phyloP scores from a whole-genome alignment of 2,113 vertebrate genomes.

The Periophthalmus modestus region DNA sequence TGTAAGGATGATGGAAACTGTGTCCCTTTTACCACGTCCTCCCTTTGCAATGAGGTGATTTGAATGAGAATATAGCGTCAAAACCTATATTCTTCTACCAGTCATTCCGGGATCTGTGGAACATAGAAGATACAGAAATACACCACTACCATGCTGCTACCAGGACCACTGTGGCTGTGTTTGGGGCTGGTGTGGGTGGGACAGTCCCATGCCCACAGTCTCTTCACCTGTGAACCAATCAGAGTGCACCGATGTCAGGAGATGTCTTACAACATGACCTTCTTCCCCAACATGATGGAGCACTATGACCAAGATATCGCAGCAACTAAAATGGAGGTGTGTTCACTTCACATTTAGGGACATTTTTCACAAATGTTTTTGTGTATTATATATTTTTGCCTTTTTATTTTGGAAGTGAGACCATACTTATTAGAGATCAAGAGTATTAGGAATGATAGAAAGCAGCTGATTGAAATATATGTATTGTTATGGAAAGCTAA shows the following conservation, averaged over 20 bases:
- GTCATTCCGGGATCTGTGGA: constrained; percentile 28
- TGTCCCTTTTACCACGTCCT: constrained; percentile 30
- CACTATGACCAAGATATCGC: constrained; percentile 94
- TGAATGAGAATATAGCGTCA: constrained; percentile 27
- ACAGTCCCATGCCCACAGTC: constrained; percentile 80
- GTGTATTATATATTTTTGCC: neutral
- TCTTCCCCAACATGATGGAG: constrained; percentile 94
- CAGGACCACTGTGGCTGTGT: constrained; percentile 58
- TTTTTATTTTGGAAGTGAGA: neutral
- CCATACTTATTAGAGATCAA: neutral
- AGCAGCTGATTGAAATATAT: too few relatives aligned
- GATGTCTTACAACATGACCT: constrained; percentile 95
- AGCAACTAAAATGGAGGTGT: constrained; percentile 86
- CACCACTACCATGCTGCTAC: constrained; percentile 66
- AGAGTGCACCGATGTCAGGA: constrained; percentile 84
- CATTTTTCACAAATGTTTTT: neutral
- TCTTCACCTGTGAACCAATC: constrained; percentile 94
- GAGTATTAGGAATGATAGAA: too few relatives aligned
- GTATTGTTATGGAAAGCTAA: too few relatives aligned
- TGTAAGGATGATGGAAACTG: constrained; percentile 38
- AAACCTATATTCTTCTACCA: constrained; percentile 15
- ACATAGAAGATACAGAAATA: neutral
- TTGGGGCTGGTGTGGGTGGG: constrained; percentile 62
- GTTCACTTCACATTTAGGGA: constrained; percentile 29
- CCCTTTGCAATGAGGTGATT: constrained; percentile 47